Evolutionary conservation across 2,797 vertebrate genomes (phyloP).

Genomic region (Cynodonichthys magdalenae): DNA sequence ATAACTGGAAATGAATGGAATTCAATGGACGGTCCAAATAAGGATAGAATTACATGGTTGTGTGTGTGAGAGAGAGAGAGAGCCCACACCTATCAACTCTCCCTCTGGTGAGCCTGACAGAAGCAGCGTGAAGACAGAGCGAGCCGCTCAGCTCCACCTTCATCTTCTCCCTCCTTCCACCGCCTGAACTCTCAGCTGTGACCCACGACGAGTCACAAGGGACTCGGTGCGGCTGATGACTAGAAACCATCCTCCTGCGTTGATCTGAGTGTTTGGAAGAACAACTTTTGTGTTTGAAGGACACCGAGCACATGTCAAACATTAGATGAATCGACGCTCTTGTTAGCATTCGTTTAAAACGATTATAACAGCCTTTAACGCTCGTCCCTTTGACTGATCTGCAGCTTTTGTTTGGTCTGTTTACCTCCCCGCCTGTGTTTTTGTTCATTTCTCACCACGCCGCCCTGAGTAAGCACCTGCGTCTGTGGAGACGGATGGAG

Average conservation of each 20-base stretch:
- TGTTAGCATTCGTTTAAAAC: conserved; percentile 19
- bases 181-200: conserved; percentile 41
- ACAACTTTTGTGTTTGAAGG: conserved; percentile 22
- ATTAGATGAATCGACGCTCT: conserved; percentile 22
- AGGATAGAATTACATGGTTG: neutral
- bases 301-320: conserved; percentile 15
- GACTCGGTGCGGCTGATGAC: conserved; percentile 6
- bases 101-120: conserved; percentile 60
- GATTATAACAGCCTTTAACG: conserved; percentile 4
- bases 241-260: conserved; percentile 17
- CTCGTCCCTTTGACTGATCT: conserved; percentile 31
- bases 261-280: conserved; percentile 30
- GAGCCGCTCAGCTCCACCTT: conserved; percentile 56
- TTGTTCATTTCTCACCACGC: conserved; percentile 9
- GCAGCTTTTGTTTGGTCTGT: conserved; percentile 27
- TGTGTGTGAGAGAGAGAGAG: conserved; percentile 7
- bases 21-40: too few relatives aligned
- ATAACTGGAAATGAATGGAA: too few relatives aligned
- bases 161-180: conserved; percentile 45
- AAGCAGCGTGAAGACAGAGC: conserved; percentile 43
- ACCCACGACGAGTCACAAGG: conserved; percentile 15
- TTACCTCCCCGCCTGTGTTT: conserved; percentile 3
- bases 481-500: conserved; percentile 49
- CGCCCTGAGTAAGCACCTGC: conserved; percentile 40
- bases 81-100: conserved; percentile 40